Evolutionary conservation across 2,888 invertebrate genomes (phyloP).

Genomic region (Meganola albula): DNA sequence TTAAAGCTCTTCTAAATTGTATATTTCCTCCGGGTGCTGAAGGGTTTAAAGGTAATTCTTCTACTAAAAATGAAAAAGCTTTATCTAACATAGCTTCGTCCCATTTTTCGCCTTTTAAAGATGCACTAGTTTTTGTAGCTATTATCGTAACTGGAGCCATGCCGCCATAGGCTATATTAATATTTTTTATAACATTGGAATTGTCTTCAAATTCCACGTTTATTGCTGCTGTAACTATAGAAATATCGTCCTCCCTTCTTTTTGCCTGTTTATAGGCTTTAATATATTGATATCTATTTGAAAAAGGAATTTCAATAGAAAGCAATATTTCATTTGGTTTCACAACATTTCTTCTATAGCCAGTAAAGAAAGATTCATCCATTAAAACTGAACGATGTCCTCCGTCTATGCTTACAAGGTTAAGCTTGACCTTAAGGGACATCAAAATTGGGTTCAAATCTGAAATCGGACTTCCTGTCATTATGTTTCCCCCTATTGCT

Average conservation of each 20-base stretch:
- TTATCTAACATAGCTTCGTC: slow-evolving; percentile 81
- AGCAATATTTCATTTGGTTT: slow-evolving; percentile 84
- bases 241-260: slow-evolving; percentile 92
- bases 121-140: slow-evolving; percentile 82
- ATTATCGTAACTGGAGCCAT: slow-evolving; percentile 94
- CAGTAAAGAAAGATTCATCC: slow-evolving; percentile 87
- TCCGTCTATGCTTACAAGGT: slow-evolving; percentile 75
- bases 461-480: slow-evolving; percentile 97
- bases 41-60: slow-evolving; percentile 87
- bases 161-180: slow-evolving; percentile 90
- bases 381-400: slow-evolving; percentile 80
- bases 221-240: slow-evolving; percentile 90
- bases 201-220: slow-evolving; percentile 80
- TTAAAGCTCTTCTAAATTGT: slow-evolving; percentile 85
- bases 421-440: slow-evolving; percentile 88
- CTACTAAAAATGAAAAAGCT: slow-evolving; percentile 80
- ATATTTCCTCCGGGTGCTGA: slow-evolving; percentile 92
- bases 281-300: slow-evolving; percentile 82
- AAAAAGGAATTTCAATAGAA: slow-evolving; percentile 85
- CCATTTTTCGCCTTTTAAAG: slow-evolving; percentile 81
- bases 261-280: slow-evolving; percentile 90
- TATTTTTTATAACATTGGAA: slow-evolving; percentile 74
- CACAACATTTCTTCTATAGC: slow-evolving; percentile 86
- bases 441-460: slow-evolving; percentile 95
- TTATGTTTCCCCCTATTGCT: slow-evolving; percentile 94